phyloP scores from a whole-genome alignment of 2,888 invertebrate species.

The Polydesmus complanatus region DNA sequence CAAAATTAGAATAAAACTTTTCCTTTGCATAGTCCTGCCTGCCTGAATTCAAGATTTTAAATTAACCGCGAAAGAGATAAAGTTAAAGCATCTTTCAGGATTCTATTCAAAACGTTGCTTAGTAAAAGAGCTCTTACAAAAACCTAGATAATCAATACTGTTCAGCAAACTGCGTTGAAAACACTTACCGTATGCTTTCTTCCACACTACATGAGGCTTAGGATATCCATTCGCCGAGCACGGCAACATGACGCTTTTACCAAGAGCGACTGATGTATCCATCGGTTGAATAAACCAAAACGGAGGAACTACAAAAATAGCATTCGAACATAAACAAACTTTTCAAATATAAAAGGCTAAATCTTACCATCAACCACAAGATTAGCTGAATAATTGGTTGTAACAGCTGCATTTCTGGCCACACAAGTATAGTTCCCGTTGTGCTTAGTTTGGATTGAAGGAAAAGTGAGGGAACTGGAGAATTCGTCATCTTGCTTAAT shows the following conservation, averaged over 20 bases:
- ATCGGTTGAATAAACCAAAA: constrained; percentile 6
- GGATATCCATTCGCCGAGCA: constrained; percentile 13
- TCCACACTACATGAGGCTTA: constrained; percentile 13
- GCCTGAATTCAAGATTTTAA: no score
- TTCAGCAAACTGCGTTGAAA: no score
- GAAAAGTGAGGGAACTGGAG: constrained; percentile 29
- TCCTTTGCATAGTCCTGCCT: no score
- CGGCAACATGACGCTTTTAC: constrained; percentile 9
- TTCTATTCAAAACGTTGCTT: no score
- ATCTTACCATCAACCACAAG: constrained; percentile 16
- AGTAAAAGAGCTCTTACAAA: no score
- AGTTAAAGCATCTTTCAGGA: no score
- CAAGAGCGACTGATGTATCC: constrained; percentile 6
- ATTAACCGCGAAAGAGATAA: no score
- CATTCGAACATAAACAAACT: neutral
- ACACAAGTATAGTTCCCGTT: constrained; percentile 32
- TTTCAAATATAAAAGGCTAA: neutral
- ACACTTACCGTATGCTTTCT: constrained; percentile 5
- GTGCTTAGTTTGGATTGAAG: constrained; percentile 27
- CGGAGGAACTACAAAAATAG: constrained; percentile 13
- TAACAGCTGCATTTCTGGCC: constrained; percentile 17
- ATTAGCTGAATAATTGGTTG: constrained; percentile 17
- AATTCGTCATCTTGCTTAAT: constrained; percentile 27
- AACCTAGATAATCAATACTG: no score
- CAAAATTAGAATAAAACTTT: no score